These are phyloP conservation scores for Brachionus asplanchnoidis DNA, from an alignment of 1,140 invertebrate genomes.

Conservation along the genomic window DNA sequence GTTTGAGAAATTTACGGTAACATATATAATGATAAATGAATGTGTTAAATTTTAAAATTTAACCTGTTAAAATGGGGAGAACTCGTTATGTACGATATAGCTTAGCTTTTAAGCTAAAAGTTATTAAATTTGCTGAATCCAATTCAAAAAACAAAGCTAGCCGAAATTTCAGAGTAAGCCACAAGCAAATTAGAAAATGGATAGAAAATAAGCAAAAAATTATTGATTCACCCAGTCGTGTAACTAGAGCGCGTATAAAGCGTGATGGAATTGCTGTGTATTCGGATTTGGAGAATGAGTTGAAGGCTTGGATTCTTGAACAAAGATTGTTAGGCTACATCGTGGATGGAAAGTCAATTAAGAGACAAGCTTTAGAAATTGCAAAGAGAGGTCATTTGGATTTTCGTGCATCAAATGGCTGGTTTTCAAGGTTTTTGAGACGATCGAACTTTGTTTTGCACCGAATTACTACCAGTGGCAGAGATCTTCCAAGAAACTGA, in stretches of 20 bases:
- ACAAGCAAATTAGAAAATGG: neutral
- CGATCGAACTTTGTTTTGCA: neutral
- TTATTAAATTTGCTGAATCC: neutral
- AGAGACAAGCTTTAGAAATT: neutral
- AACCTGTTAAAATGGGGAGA: neutral
- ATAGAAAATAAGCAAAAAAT: neutral
- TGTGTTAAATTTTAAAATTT: neutral
- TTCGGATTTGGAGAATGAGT: neutral
- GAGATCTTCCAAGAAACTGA: neutral
- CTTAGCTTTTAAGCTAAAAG: neutral
- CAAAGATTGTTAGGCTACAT: slow-evolving; percentile 5
- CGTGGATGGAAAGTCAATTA: neutral
- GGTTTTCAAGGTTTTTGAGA: neutral
- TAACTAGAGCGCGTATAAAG: neutral
- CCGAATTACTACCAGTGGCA: neutral
- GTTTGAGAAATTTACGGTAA: no score
- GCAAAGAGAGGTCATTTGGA: neutral
- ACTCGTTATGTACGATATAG: neutral
- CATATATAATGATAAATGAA: no score
- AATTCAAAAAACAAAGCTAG: neutral
- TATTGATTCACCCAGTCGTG: neutral
- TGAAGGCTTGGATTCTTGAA: slow-evolving; percentile 14
- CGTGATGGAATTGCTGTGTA: neutral
- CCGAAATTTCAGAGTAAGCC: neutral
- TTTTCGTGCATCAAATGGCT: neutral